Evolutionary conservation across 2,888 invertebrate genomes (phyloP).

Genomic region (Habroteleia sp.): DNA sequence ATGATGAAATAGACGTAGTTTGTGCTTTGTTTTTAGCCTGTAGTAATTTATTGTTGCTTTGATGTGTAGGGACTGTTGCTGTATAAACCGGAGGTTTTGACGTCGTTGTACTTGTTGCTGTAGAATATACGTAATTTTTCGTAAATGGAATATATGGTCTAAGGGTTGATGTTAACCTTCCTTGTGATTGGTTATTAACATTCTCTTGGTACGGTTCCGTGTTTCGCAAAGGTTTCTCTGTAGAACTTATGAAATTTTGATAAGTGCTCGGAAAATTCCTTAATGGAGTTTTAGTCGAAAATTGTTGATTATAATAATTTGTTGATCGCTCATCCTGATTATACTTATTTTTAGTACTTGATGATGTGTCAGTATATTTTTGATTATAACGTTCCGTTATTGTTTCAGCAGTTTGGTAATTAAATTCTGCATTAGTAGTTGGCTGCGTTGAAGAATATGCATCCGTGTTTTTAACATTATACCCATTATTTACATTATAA

Average conservation of each 20-base stretch:
- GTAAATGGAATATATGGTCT: conserved; percentile 78
- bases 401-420: conserved; percentile 35
- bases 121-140: conserved; percentile 74
- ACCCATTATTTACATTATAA: conserved; percentile 34
- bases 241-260: conserved; percentile 71
- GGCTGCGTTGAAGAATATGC: conserved; percentile 26
- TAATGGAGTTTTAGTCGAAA: conserved; percentile 63
- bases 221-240: conserved; percentile 71
- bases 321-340: conserved; percentile 24
- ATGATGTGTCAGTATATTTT: conserved; percentile 21
- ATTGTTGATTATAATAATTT: conserved; percentile 51
- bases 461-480: conserved; percentile 34
- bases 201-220: conserved; percentile 58
- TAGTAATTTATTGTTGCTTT: conserved; percentile 61
- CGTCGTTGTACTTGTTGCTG: conserved; percentile 64
- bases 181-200: conserved; percentile 75
- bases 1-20: conserved; percentile 56
- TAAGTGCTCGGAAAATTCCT: conserved; percentile 66
- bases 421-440: conserved; percentile 17
- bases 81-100: conserved; percentile 69
- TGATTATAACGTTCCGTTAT: conserved; percentile 46
- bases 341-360: conserved; percentile 21
- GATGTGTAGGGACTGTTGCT: conserved; percentile 75
- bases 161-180: conserved; percentile 74
- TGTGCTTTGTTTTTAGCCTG: conserved; percentile 62